Conservation (phyloP, 2,113 vertebrate species). For the Alaudala cheleensis region DNA sequence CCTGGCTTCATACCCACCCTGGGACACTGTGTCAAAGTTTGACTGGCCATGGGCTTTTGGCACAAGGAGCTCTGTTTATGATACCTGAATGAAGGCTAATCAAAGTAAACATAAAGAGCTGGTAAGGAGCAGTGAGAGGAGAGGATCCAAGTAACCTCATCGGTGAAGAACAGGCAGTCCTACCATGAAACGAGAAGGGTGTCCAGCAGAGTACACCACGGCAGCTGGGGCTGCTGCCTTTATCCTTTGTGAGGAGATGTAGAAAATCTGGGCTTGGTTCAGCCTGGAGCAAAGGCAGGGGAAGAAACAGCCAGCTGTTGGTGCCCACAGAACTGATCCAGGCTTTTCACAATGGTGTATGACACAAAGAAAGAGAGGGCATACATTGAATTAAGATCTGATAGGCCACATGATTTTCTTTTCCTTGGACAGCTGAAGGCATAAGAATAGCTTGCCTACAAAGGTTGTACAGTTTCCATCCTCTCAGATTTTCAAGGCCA, state of each 20-base stretch:
- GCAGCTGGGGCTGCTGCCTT: neutral
- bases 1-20: neutral
- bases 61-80: neutral
- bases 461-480: neutral
- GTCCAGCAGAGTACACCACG: neutral
- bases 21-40: neutral
- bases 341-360: neutral
- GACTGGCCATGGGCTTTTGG: rapidly evolving
- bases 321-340: neutral
- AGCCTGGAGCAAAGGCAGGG: neutral
- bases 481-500: neutral
- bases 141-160: neutral
- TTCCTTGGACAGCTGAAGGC: neutral
- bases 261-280: neutral
- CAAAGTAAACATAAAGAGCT: neutral
- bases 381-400: neutral
- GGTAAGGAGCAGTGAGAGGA: neutral
- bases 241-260: neutral
- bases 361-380: neutral
- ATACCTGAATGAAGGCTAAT: neutral
- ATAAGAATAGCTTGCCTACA: neutral
- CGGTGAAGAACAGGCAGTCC: neutral
- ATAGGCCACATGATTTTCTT: rapidly evolving
- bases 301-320: neutral
- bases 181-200: neutral